Evolutionary conservation across 2,797 vertebrate species (phyloP).

Genomic region (Apodemus agrarius): DNA sequence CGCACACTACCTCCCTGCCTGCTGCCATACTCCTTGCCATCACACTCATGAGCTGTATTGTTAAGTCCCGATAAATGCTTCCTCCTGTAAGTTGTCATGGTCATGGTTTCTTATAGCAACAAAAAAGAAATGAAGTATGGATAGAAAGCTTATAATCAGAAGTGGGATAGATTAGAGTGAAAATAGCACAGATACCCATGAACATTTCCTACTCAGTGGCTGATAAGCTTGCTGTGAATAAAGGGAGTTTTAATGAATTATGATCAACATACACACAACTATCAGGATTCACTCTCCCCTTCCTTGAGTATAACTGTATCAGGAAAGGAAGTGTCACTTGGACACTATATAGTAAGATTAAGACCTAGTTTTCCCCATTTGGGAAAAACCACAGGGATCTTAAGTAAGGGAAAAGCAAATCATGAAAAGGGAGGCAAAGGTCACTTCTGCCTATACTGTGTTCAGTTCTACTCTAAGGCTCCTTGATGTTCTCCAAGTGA

Average conservation of each 20-base stretch:
- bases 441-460: not conserved
- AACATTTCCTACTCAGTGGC: not conserved
- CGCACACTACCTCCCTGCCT: not conserved
- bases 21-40: not conserved
- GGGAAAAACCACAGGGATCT: not conserved
- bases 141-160: not conserved
- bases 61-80: not conserved
- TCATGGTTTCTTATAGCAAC: not conserved
- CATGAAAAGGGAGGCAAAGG: not conserved
- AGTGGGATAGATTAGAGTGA: not conserved
- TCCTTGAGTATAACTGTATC: not conserved
- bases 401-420: not conserved
- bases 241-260: not conserved
- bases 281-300: not conserved
- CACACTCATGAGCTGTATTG: not conserved
- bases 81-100: no score
- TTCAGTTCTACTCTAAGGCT: not conserved
- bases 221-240: not conserved
- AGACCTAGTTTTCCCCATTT: not conserved
- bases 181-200: no score
- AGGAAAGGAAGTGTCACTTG: not conserved
- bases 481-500: not conserved
- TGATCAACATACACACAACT: not conserved
- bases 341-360: not conserved
- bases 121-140: not conserved